Conservation (phyloP, 2,113 vertebrate genomes). For the Hypomesus transpacificus region DNA sequence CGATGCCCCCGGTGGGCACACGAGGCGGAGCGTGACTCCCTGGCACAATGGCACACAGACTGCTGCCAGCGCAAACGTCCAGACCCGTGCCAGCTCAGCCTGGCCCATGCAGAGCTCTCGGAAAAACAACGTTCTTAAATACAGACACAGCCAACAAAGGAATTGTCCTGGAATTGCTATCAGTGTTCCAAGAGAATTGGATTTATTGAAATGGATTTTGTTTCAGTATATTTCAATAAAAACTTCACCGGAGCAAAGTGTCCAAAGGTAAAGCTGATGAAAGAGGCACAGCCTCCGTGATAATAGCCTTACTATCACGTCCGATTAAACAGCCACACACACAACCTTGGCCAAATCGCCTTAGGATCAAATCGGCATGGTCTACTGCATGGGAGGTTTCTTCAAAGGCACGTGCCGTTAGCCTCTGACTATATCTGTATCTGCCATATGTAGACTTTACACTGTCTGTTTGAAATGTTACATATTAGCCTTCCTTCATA, state of each 20-base stretch:
- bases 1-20: constrained; percentile 49
- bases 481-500: no score
- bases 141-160: constrained; percentile 5
- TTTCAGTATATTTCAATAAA: constrained; percentile 18
- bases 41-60: constrained; percentile 53
- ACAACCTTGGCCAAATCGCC: constrained; percentile 61
- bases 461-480: no score
- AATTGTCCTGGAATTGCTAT: constrained; percentile 41
- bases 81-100: constrained; percentile 44
- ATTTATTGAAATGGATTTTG: no score
- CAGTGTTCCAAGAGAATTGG: no score
- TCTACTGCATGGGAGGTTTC: no score
- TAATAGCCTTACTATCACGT: constrained; percentile 60
- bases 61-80: constrained; percentile 46
- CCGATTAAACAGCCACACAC: constrained; percentile 60
- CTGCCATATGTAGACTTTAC: no score
- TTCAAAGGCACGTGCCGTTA: no score
- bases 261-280: constrained; percentile 20
- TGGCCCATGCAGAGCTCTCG: constrained; percentile 45
- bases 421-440: no score
- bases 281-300: constrained; percentile 49
- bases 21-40: constrained; percentile 56
- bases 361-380: constrained; percentile 56
- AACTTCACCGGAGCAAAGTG: not conserved
- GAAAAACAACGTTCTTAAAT: no score